A percentile compares a stretch with the other conserved stretches of the same genome.
phyloP scores from a whole-genome alignment of 2,888 invertebrate genomes.

The Ceriagrion tenellum region DNA sequence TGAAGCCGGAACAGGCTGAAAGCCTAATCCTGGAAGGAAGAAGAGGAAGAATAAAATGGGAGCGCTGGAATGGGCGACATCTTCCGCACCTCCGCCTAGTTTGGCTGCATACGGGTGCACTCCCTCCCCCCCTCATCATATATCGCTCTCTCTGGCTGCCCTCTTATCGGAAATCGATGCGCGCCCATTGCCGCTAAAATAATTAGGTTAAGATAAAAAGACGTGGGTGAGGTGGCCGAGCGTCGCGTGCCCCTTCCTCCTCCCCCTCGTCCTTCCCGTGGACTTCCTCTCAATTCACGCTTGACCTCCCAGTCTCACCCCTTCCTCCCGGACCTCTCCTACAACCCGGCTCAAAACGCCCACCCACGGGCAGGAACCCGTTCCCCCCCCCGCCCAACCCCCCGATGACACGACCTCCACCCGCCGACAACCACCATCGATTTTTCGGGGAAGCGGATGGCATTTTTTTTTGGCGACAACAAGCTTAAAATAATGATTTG shows the following conservation, averaged over 20 bases:
- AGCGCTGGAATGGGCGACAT: no score
- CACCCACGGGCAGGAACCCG: not conserved
- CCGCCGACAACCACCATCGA: not conserved
- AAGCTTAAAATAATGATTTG: not conserved
- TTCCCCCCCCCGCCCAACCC: no score
- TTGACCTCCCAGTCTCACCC: not conserved
- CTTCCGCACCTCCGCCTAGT: no score
- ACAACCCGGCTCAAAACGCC: not conserved
- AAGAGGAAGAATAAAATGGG: no score
- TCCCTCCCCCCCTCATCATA: no score
- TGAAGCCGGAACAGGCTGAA: no score
- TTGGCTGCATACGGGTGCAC: no score
- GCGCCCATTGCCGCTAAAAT: not conserved
- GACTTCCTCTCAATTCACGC: not conserved
- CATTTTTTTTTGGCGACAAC: not conserved
- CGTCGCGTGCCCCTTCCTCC: no score
- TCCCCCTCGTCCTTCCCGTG: not conserved
- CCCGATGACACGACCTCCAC: no score
- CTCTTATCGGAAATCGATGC: not conserved
- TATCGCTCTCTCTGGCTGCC: not conserved
- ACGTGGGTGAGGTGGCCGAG: not conserved
- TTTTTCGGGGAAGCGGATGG: not conserved
- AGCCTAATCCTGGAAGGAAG: no score
- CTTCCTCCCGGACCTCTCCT: not conserved
- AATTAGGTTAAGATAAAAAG: constrained; percentile 5